Evolutionary conservation across 2,113 vertebrate species (phyloP).

Genomic region (Oreotrochilus melanogaster): DNA sequence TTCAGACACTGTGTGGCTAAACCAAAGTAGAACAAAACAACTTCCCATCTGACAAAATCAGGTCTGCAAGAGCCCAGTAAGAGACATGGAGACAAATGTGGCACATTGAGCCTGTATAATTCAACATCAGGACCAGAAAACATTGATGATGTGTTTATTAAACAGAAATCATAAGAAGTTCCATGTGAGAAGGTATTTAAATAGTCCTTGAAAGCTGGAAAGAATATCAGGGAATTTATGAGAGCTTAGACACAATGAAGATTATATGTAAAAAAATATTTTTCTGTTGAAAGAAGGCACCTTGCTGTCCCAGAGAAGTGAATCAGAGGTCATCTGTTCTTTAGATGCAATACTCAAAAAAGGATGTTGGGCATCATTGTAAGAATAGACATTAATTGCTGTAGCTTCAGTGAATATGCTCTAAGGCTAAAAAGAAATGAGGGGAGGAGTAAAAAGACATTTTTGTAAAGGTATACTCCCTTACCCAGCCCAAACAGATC

Average conservation of each 20-base stretch:
- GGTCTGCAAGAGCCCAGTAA: background rate
- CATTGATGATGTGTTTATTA: background rate
- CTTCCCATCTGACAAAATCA: background rate
- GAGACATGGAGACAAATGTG: background rate
- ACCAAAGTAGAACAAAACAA: background rate
- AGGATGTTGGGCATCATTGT: background rate
- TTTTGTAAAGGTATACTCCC: background rate
- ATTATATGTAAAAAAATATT: background rate
- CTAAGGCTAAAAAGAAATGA: background rate
- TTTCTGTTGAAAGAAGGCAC: background rate
- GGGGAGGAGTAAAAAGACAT: background rate
- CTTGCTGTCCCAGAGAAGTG: background rate
- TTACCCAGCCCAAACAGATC: rapidly evolving
- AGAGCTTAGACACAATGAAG: background rate
- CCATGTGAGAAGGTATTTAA: rapidly evolving
- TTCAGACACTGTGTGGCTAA: background rate
- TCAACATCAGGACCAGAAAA: background rate
- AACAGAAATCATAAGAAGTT: background rate
- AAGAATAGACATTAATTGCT: background rate
- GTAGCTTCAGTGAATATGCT: background rate
- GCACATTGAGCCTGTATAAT: background rate
- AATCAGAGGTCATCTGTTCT: background rate
- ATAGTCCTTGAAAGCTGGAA: background rate
- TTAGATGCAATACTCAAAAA: background rate
- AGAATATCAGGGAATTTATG: background rate